phyloP scores from a whole-genome alignment of 2,113 vertebrate genomes.

The Oxyruncus cristatus region DNA sequence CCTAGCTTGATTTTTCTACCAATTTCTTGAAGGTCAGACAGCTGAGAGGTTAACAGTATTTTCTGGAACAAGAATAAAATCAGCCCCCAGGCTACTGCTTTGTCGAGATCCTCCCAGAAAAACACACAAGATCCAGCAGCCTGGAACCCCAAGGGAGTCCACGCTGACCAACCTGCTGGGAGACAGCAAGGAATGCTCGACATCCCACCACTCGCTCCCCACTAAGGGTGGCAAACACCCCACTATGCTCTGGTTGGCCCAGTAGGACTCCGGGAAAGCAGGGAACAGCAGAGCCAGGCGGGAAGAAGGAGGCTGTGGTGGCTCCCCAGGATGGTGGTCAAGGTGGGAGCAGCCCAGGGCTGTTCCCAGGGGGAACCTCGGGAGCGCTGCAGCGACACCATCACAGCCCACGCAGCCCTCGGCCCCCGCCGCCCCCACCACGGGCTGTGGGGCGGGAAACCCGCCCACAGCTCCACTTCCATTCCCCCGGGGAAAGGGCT shows the following conservation, averaged over 20 bases:
- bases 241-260: fast-evolving
- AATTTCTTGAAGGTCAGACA: background rate
- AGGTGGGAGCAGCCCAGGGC: background rate
- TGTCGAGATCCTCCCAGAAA: background rate
- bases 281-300: background rate
- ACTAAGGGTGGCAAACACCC: background rate
- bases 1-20: background rate
- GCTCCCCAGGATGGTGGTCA: fast-evolving
- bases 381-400: background rate
- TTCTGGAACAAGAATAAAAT: background rate
- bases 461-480: background rate
- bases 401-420: background rate
- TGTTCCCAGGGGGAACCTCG: fast-evolving
- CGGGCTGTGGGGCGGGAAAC: background rate
- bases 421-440: background rate
- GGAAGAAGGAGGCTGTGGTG: background rate
- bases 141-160: background rate
- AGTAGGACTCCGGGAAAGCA: background rate
- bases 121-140: background rate
- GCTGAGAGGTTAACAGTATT: background rate
- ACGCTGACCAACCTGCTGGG: fast-evolving
- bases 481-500: background rate
- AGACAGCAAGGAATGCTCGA: background rate
- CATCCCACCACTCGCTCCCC: background rate
- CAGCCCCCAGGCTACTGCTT: background rate